These are phyloP conservation scores for Procambarus clarkii DNA, from an alignment of 1,140 invertebrate genomes.

Conservation along the genomic window DNA sequence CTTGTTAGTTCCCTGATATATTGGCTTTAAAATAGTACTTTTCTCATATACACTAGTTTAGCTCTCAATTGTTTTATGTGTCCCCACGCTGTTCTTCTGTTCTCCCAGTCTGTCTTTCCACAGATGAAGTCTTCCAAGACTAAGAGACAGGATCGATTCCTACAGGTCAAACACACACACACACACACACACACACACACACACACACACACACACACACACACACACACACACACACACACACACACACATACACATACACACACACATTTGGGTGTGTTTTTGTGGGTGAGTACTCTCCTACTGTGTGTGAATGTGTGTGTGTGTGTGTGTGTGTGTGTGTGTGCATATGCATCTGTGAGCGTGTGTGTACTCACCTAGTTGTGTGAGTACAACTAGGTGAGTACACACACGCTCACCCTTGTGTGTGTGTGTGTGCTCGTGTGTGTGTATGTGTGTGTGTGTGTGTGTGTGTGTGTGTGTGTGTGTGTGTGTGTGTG, in stretches of 20 bases:
- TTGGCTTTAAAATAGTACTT: no score
- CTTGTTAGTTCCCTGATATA: no score
- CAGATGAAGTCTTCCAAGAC: no score
- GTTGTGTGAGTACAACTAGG: conserved; percentile 22
- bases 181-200: conserved; percentile 37
- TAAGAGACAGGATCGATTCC: no score
- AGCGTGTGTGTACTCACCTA: conserved; percentile 13
- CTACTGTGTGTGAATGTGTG: conserved; percentile 16
- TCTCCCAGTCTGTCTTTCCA: no score
- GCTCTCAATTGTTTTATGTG: no score
- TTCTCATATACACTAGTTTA: no score
- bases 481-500: conserved; percentile 2
- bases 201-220: conserved; percentile 22
- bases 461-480: neutral
- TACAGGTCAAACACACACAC: neutral
- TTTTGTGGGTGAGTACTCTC: conserved; percentile 3
- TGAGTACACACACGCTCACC: neutral
- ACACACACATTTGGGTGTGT: neutral
- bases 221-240: neutral
- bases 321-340: conserved; percentile 40
- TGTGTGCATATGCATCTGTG: conserved; percentile 8
- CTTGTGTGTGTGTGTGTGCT: neutral
- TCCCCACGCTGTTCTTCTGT: no score
- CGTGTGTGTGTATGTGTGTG: neutral
- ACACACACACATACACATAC: neutral